phyloP scores from a whole-genome alignment of 92 coral and sea anemone species.

The Hydrozoanthus gracilis region DNA sequence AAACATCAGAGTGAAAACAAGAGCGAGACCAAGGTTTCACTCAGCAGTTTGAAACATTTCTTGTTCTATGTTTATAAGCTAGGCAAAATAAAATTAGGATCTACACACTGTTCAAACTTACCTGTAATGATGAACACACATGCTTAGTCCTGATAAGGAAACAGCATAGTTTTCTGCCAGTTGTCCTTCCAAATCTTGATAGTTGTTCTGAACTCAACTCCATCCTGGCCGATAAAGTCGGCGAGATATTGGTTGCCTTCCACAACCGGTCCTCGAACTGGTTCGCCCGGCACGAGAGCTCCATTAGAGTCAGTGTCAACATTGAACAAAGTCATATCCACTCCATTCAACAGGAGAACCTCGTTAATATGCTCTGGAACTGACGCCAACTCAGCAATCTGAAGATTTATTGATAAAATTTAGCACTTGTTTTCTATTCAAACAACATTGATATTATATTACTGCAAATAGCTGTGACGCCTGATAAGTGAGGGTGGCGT shows the following conservation, averaged over 20 bases:
- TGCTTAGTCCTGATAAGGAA: no score
- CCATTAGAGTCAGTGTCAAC: constrained; percentile 20
- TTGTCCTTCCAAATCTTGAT: constrained; percentile 52
- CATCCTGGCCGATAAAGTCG: constrained; percentile 40
- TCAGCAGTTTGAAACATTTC: no score
- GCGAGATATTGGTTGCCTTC: constrained; percentile 45
- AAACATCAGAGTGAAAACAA: no score
- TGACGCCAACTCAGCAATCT: constrained; percentile 51
- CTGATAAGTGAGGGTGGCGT: no score
- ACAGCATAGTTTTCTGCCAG: constrained; percentile 10
- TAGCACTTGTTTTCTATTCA: not conserved
- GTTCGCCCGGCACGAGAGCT: not conserved
- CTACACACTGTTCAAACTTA: no score
- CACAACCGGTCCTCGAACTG: constrained; percentile 38
- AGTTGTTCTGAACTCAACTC: constrained; percentile 17
- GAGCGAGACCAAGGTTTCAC: no score
- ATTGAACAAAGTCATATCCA: constrained; percentile 50
- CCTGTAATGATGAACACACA: no score
- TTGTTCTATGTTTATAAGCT: no score
- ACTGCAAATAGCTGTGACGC: no score
- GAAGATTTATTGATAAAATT: not conserved
- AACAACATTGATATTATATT: no score
- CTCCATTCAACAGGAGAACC: constrained; percentile 43
- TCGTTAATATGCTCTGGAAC: constrained; percentile 35
- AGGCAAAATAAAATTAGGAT: no score